A percentile compares a stretch with the other conserved stretches of the same genome.
These are phyloP conservation scores for Ricordea florida DNA, from an alignment of 92 coral and sea anemone genomes.

Conservation along the genomic window DNA sequence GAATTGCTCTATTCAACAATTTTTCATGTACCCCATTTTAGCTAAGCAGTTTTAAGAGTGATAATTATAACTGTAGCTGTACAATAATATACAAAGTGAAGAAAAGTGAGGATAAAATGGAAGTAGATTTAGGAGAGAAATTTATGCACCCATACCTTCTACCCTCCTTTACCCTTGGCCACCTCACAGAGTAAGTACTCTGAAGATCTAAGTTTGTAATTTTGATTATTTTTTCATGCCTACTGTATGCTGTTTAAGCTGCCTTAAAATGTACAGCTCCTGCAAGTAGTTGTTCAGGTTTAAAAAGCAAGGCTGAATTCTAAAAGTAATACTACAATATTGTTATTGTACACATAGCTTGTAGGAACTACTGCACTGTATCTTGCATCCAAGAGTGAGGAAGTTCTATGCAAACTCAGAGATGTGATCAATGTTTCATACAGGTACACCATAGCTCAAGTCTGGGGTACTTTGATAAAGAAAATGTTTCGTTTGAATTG, in stretches of 20 bases:
- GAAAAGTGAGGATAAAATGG: too few relatives aligned
- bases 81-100: too few relatives aligned
- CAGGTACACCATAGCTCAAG: conserved; percentile 35
- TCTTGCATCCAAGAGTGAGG: conserved; percentile 94
- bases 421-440: conserved; percentile 94
- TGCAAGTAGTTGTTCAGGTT: background rate
- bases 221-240: too few relatives aligned
- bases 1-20: background rate
- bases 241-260: too few relatives aligned
- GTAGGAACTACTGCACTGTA: conserved; percentile 83
- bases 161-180: too few relatives aligned
- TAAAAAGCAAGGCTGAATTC: background rate
- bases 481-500: background rate
- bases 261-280: too few relatives aligned
- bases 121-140: too few relatives aligned
- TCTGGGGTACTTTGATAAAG: background rate
- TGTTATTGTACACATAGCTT: conserved; percentile 36
- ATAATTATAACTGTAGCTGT: too few relatives aligned
- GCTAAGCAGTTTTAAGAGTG: too few relatives aligned
- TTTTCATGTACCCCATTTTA: background rate
- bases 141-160: too few relatives aligned
- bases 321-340: background rate
- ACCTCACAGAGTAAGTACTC: too few relatives aligned
- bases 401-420: conserved; percentile 84
- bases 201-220: too few relatives aligned